phyloP scores from a whole-genome alignment of 1,140 invertebrate species.

The Chelonus insularis region DNA sequence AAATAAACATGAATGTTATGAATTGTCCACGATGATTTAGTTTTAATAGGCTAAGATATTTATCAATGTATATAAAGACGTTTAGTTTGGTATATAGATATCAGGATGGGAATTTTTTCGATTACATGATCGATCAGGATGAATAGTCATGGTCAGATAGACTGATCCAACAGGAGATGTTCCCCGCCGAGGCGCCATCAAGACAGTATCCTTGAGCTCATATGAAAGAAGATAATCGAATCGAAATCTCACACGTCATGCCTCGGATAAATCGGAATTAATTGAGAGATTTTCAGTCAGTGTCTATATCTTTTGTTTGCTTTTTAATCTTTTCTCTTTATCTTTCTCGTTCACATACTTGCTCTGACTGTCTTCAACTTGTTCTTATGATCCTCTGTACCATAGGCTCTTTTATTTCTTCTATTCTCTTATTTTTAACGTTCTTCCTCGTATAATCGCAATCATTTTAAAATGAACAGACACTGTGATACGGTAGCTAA shows the following conservation, averaged over 20 bases:
- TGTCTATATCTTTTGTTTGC: constrained; percentile 36
- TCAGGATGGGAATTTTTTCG: background rate
- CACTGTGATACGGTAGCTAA: constrained; percentile 54
- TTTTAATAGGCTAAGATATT: too few relatives aligned
- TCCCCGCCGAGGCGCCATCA: constrained; percentile 11
- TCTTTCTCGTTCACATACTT: background rate
- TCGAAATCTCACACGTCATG: constrained; percentile 54
- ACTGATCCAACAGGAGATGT: background rate
- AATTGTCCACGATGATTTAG: too few relatives aligned
- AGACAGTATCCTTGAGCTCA: constrained; percentile 22
- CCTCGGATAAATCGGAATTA: constrained; percentile 58
- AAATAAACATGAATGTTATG: too few relatives aligned
- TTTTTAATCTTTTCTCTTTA: constrained; percentile 23
- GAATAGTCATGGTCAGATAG: constrained; percentile 15
- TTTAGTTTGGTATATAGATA: too few relatives aligned
- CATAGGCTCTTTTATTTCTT: background rate
- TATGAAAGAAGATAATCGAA: constrained; percentile 53
- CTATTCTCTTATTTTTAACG: background rate
- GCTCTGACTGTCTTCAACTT: too few relatives aligned
- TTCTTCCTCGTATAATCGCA: background rate
- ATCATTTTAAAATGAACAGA: background rate
- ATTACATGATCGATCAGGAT: constrained; percentile 35
- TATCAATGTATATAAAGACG: too few relatives aligned
- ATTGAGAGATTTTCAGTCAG: constrained; percentile 52
- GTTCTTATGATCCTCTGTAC: constrained; percentile 14